These are phyloP conservation scores for Xylocampa areola DNA, from an alignment of 2,888 invertebrate species.

Conservation along the genomic window DNA sequence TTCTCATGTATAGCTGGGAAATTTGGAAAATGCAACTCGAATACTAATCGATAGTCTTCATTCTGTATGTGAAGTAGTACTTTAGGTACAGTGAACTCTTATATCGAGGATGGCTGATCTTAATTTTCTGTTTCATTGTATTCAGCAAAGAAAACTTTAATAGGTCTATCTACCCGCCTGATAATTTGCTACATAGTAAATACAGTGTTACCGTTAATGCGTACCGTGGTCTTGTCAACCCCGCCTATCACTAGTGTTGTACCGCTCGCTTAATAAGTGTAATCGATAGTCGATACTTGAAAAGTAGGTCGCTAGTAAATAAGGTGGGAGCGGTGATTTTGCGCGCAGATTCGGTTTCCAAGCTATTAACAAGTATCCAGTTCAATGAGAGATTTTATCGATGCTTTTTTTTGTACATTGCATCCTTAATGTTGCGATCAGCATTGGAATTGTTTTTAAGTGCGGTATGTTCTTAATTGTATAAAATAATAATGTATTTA, in stretches of 20 bases:
- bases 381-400: slow-evolving; percentile 45
- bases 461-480: slow-evolving; percentile 14
- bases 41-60: slow-evolving; percentile 28
- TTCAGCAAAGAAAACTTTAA: not conserved
- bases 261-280: slow-evolving; percentile 68
- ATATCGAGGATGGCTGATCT: not conserved
- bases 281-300: slow-evolving; percentile 72
- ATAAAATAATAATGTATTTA: slow-evolving; percentile 20
- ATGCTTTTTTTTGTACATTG: slow-evolving; percentile 25
- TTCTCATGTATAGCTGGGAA: slow-evolving; percentile 6
- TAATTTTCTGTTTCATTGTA: not conserved
- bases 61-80: slow-evolving; percentile 10
- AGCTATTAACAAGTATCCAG: slow-evolving; percentile 45
- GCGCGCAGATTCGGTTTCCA: slow-evolving; percentile 53
- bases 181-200: slow-evolving; percentile 36
- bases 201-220: slow-evolving; percentile 58
- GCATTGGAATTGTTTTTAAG: not conserved
- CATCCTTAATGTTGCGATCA: slow-evolving; percentile 24
- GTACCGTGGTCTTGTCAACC: slow-evolving; percentile 65
- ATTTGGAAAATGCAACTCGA: slow-evolving; percentile 30
- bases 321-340: slow-evolving; percentile 55
- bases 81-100: slow-evolving; percentile 7
- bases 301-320: slow-evolving; percentile 66
- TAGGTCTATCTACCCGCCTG: too few relatives aligned
- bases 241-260: slow-evolving; percentile 67